Conservation (phyloP, 2,888 invertebrate species). For the Tetranychus piercei region DNA sequence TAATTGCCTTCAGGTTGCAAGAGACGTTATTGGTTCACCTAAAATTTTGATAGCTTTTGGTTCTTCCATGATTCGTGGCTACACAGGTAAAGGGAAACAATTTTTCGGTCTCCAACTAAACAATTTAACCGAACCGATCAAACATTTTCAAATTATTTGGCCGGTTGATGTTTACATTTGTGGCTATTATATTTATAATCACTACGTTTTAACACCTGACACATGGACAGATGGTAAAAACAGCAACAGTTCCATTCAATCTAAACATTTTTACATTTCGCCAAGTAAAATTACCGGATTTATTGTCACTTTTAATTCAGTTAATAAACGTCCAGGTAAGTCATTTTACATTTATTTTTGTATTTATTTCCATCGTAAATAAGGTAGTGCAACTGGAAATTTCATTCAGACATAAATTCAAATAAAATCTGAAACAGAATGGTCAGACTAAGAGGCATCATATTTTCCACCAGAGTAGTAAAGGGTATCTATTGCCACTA, state of each 20-base stretch:
- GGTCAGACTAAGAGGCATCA: no score
- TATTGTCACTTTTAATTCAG: constrained; percentile 31
- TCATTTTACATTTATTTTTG: background rate
- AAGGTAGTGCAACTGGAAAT: no score
- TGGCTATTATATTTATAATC: constrained; percentile 50
- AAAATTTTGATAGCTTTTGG: constrained; percentile 75
- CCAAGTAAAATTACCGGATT: constrained; percentile 75
- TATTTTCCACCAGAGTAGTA: no score
- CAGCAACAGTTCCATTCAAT: constrained; percentile 37
- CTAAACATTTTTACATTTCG: constrained; percentile 65
- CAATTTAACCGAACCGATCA: constrained; percentile 54
- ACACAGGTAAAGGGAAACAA: constrained; percentile 76
- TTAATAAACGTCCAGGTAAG: background rate
- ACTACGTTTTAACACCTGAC: constrained; percentile 39
- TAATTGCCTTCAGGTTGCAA: constrained; percentile 47
- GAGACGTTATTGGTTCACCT: constrained; percentile 49
- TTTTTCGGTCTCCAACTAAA: constrained; percentile 80
- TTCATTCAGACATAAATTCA: no score
- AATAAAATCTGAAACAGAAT: no score
- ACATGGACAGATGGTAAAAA: constrained; percentile 12
- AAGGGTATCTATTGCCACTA: no score
- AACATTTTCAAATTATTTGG: constrained; percentile 20
- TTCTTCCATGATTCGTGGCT: constrained; percentile 59
- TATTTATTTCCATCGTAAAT: no score
- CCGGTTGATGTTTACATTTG: constrained; percentile 60